Evolutionary conservation across 2,113 vertebrate species (phyloP).

Genomic region (Ailuropoda melanoleuca): DNA sequence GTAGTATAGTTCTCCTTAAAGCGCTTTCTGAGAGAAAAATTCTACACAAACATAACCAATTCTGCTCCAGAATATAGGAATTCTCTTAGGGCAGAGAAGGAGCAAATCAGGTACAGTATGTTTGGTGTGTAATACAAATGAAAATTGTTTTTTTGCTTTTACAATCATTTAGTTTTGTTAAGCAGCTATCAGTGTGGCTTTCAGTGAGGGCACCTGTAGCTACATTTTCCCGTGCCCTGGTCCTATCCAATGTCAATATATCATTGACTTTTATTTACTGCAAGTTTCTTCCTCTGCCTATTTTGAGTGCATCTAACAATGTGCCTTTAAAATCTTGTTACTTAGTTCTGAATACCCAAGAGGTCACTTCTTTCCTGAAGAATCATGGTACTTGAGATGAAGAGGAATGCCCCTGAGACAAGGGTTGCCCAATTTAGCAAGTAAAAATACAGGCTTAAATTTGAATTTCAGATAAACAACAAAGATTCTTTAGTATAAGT

Average conservation of each 20-base stretch:
- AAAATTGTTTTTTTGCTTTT: background rate
- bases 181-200: background rate
- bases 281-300: background rate
- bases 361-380: constrained; percentile 3
- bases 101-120: background rate
- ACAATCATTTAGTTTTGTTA: background rate
- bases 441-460: background rate
- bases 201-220: background rate
- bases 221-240: background rate
- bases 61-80: constrained; percentile 2
- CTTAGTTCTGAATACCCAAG: constrained; percentile 31
- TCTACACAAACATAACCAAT: background rate
- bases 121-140: background rate
- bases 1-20: background rate
- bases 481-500: background rate
- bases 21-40: background rate
- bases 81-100: background rate
- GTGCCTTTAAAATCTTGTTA: constrained; percentile 32
- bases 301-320: constrained; percentile 6
- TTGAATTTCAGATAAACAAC: constrained; percentile 47
- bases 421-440: background rate
- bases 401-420: constrained; percentile 22
- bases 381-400: background rate
- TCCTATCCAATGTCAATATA: background rate
- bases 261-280: background rate